phyloP scores from a whole-genome alignment of 2,888 invertebrate species.

The Pammene fasciana region DNA sequence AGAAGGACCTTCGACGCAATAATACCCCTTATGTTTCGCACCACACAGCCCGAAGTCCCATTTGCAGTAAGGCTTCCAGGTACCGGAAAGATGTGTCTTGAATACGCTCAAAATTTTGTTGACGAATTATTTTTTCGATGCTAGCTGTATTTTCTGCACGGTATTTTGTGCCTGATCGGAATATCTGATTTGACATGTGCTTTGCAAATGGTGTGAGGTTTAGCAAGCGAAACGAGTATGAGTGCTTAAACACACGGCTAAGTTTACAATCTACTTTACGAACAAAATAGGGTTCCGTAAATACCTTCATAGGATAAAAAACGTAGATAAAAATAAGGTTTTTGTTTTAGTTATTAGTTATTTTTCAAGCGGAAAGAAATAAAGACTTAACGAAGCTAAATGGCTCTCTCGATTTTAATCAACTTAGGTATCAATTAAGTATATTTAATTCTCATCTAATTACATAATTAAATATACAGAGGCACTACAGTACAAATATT shows the following conservation, averaged over 20 bases:
- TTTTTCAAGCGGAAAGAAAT: no score
- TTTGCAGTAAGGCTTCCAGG: constrained; percentile 36
- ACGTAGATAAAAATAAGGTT: no score
- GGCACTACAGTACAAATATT: no score
- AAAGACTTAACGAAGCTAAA: no score
- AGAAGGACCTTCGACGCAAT: neutral
- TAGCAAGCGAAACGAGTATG: neutral
- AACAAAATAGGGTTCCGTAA: no score
- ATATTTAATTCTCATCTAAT: no score
- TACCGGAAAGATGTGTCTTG: constrained; percentile 23
- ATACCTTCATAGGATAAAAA: no score
- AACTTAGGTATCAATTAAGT: no score
- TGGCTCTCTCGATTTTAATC: no score
- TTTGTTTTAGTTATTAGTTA: no score
- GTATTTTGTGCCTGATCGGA: constrained; percentile 20
- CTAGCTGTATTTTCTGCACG: constrained; percentile 11
- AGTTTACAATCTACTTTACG: no score
- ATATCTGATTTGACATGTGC: constrained; percentile 27
- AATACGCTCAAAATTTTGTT: constrained; percentile 32
- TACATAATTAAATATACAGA: no score
- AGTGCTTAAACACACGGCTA: neutral
- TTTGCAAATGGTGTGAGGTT: constrained; percentile 22
- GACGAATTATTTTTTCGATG: constrained; percentile 36
- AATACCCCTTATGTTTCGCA: constrained; percentile 1
- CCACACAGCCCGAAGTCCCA: constrained; percentile 14